Conservation (phyloP, 2,113 vertebrate species). For the Elachura formosa region DNA sequence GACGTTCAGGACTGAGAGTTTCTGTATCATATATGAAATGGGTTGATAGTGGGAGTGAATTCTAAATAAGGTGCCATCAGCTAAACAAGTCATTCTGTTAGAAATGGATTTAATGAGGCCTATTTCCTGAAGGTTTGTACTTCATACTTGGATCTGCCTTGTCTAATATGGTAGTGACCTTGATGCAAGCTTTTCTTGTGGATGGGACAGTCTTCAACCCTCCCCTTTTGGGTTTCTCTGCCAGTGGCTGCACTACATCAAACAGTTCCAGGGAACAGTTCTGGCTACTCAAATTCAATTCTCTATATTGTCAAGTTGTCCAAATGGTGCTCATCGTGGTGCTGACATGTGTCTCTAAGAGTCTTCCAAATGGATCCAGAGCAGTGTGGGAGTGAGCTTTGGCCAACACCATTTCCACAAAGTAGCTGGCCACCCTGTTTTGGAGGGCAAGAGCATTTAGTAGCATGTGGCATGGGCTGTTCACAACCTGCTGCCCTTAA, state of each 20-base stretch:
- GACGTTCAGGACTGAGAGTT: not conserved
- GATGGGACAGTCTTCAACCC: not conserved
- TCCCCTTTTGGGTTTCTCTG: not conserved
- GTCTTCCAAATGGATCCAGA: not conserved
- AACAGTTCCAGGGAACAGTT: not conserved
- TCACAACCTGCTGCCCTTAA: not conserved
- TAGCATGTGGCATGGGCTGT: not conserved
- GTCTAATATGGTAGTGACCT: not conserved
- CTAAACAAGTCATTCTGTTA: not conserved
- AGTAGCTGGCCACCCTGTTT: not conserved
- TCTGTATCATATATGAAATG: conserved; percentile 5
- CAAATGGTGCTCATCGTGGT: fast-evolving
- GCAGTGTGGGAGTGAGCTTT: not conserved
- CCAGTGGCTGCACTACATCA: not conserved
- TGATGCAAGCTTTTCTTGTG: not conserved
- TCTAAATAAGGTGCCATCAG: conserved; percentile 21
- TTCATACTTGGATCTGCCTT: not conserved
- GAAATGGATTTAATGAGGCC: not conserved
- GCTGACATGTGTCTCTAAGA: not conserved
- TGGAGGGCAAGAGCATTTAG: not conserved
- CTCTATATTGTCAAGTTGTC: not conserved
- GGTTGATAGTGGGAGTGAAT: not conserved
- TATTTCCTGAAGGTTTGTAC: not conserved
- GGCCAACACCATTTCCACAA: not conserved
- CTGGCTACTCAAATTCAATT: not conserved